Evolutionary conservation across 2,113 vertebrate species (phyloP).

Genomic region (Nestor notabilis): DNA sequence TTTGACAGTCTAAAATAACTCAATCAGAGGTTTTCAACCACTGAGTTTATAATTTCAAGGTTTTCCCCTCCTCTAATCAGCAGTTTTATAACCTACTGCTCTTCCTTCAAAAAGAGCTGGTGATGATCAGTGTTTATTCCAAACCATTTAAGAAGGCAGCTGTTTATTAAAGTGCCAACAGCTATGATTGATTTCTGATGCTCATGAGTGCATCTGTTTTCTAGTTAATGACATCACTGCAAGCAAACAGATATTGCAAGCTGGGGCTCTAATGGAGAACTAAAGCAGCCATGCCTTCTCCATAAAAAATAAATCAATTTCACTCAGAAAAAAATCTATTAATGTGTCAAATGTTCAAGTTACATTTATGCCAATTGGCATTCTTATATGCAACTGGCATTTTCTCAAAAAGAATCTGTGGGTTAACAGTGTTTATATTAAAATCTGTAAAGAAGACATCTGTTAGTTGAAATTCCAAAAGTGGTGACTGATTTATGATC

Average conservation of each 20-base stretch:
- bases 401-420: conserved; percentile 21
- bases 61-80: conserved; percentile 19
- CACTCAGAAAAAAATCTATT: neutral
- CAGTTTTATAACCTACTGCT: conserved; percentile 50
- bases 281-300: neutral
- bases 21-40: conserved; percentile 16
- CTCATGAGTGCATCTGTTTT: conserved; percentile 45
- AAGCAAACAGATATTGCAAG: neutral
- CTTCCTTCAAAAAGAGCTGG: conserved; percentile 33
- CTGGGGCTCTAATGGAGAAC: neutral
- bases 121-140: conserved; percentile 56
- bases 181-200: conserved; percentile 61
- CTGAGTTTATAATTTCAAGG: conserved; percentile 27
- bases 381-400: conserved; percentile 32
- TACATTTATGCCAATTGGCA: conserved; percentile 14
- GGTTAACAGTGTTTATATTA: conserved; percentile 28
- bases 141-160: conserved; percentile 65
- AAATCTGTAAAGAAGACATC: conserved; percentile 62
- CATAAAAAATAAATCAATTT: conserved; percentile 23
- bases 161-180: conserved; percentile 71
- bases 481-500: conserved; percentile 49
- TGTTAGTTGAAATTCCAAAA: conserved; percentile 55
- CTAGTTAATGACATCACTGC: conserved; percentile 3
- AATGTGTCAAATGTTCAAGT: conserved; percentile 24
- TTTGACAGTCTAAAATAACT: conserved; percentile 34